Conservation (phyloP, 2,888 invertebrate genomes). For the Andrena haemorrhoa region DNA sequence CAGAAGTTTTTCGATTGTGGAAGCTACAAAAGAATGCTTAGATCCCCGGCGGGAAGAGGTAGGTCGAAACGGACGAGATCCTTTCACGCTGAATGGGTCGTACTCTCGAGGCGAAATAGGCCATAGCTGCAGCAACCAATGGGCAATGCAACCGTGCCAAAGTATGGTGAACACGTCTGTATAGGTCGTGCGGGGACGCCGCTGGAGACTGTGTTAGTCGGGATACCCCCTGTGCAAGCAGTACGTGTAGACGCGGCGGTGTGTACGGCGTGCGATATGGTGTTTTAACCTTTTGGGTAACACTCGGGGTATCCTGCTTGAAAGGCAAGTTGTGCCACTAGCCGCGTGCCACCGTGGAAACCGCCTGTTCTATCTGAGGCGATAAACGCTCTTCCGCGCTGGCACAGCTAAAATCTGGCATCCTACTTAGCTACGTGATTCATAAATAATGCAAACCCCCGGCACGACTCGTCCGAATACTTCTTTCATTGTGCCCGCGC, state of each 20-base stretch:
- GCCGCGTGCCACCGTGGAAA: slow-evolving; percentile 74
- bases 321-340: slow-evolving; percentile 65
- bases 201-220: slow-evolving; percentile 14
- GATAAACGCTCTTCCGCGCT: slow-evolving; percentile 77
- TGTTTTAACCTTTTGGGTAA: slow-evolving; percentile 65
- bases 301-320: slow-evolving; percentile 56
- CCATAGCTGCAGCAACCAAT: slow-evolving; percentile 76
- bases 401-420: slow-evolving; percentile 79
- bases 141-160: slow-evolving; percentile 71
- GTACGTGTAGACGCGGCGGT: slow-evolving; percentile 17
- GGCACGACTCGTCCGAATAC: slow-evolving; percentile 5
- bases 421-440: slow-evolving; percentile 79
- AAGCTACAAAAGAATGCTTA: slow-evolving; percentile 59
- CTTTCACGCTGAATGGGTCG: slow-evolving; percentile 74
- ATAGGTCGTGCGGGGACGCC: slow-evolving; percentile 20
- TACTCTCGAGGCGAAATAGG: slow-evolving; percentile 76
- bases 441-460: slow-evolving; percentile 79
- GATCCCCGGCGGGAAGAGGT: slow-evolving; percentile 34
- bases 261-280: slow-evolving; percentile 68
- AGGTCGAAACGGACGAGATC: slow-evolving; percentile 68
- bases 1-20: slow-evolving; percentile 58
- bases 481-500: slow-evolving; percentile 16
- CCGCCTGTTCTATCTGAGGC: slow-evolving; percentile 73
- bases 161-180: slow-evolving; percentile 62
- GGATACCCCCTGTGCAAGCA: not conserved